Evolutionary conservation across 2,888 invertebrate species (phyloP).

Genomic region (Herminia tarsipennalis): DNA sequence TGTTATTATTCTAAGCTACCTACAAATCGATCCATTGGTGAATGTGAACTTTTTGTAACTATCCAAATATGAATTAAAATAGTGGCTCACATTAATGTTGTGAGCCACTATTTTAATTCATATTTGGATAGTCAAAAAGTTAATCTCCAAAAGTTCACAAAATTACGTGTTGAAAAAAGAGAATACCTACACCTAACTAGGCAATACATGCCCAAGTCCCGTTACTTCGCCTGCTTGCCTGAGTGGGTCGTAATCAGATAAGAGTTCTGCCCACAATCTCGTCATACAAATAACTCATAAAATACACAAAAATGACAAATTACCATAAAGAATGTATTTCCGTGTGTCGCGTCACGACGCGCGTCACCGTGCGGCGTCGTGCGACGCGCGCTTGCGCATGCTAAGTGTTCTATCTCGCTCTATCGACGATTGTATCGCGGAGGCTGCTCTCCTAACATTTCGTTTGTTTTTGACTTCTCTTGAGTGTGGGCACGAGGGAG

Average conservation of each 20-base stretch:
- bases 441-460: conserved; percentile 8
- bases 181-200: too few relatives aligned
- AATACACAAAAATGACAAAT: conserved; percentile 18
- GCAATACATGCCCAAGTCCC: too few relatives aligned
- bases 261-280: conserved; percentile 7
- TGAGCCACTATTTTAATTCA: too few relatives aligned
- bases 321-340: conserved; percentile 11
- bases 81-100: too few relatives aligned
- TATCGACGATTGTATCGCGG: conserved; percentile 12
- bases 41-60: too few relatives aligned
- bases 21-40: too few relatives aligned
- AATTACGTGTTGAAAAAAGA: too few relatives aligned
- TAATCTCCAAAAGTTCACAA: too few relatives aligned
- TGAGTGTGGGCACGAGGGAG: conserved; percentile 1
- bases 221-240: not conserved
- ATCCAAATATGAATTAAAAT: too few relatives aligned
- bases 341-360: conserved; percentile 5
- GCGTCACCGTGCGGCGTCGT: conserved; percentile 8
- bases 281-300: conserved; percentile 12
- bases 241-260: conserved; percentile 13
- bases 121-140: too few relatives aligned
- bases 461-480: conserved; percentile 16
- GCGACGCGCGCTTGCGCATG: conserved; percentile 6
- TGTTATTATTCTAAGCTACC: too few relatives aligned
- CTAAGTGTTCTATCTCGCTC: conserved; percentile 10